Evolutionary conservation across 2,888 invertebrate genomes (phyloP).

Genomic region (Notodonta dromedarius): DNA sequence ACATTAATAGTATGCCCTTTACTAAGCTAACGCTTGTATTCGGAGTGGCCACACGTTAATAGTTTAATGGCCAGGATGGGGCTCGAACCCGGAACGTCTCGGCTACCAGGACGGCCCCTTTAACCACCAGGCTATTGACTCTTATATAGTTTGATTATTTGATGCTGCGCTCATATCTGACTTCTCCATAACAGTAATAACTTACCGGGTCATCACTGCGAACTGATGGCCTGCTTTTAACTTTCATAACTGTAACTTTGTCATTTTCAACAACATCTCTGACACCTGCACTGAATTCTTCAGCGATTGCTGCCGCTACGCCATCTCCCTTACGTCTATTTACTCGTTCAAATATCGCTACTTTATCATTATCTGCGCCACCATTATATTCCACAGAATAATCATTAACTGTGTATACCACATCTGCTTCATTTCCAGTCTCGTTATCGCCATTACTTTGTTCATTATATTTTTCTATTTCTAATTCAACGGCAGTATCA

Average conservation of each 20-base stretch:
- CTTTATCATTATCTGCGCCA: neutral
- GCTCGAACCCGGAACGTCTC: no score
- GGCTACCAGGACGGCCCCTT: no score
- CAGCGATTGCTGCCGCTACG: neutral
- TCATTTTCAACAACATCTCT: neutral
- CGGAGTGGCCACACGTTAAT: no score
- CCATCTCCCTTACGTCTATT: neutral
- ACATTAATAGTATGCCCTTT: no score
- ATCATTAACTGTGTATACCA: conserved; percentile 4
- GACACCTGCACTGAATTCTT: neutral
- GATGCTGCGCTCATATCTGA: no score
- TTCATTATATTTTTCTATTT: neutral
- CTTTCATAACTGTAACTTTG: conserved; percentile 4
- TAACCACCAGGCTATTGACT: no score
- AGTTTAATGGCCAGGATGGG: no score
- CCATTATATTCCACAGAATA: neutral
- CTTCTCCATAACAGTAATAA: no score
- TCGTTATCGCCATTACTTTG: neutral
- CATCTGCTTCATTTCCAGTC: conserved; percentile 8
- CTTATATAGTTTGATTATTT: no score
- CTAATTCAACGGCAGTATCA: conserved; percentile 7
- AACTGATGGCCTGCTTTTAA: conserved; percentile 4
- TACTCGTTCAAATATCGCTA: neutral
- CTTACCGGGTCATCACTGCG: conserved; percentile 9
- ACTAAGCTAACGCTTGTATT: no score